These are phyloP conservation scores for Pyrocoelia pectoralis DNA, from an alignment of 2,888 invertebrate genomes.

Conservation along the genomic window DNA sequence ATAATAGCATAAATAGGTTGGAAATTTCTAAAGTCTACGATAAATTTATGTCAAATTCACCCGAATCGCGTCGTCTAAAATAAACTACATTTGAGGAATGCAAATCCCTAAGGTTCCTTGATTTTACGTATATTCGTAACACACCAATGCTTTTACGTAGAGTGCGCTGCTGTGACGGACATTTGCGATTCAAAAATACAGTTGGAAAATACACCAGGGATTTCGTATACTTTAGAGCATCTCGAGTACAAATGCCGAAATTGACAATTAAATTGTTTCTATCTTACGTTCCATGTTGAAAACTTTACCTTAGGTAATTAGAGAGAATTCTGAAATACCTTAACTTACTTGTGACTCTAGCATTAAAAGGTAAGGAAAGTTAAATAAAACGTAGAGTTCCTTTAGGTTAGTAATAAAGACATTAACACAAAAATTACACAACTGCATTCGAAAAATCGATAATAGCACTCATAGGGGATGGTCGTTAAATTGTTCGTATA, in stretches of 20 bases:
- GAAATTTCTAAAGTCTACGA: no score
- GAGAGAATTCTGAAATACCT: no score
- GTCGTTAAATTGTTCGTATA: no score
- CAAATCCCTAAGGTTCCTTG: slow-evolving; percentile 1
- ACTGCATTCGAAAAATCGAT: no score
- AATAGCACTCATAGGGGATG: no score
- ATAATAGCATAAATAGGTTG: no score
- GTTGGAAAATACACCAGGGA: background rate
- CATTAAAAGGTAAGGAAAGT: no score
- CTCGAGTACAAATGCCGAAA: background rate
- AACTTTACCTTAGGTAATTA: no score
- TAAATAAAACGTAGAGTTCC: no score
- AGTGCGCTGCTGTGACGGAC: background rate
- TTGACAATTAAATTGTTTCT: background rate
- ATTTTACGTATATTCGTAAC: slow-evolving; percentile 1
- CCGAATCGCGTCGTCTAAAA: background rate
- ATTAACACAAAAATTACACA: no score
- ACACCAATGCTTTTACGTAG: slow-evolving; percentile 1
- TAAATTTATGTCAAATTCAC: background rate
- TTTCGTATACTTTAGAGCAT: background rate
- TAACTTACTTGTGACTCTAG: no score
- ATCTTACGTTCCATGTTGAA: background rate
- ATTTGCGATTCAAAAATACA: slow-evolving; percentile 1
- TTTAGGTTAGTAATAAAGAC: no score
- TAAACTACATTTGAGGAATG: slow-evolving; percentile 1